Percentiles rank a stretch among this genome's conserved stretches.
These are phyloP conservation scores for Phymorhynchus buccinoides DNA, from an alignment of 1,140 invertebrate species.

Conservation along the genomic window DNA sequence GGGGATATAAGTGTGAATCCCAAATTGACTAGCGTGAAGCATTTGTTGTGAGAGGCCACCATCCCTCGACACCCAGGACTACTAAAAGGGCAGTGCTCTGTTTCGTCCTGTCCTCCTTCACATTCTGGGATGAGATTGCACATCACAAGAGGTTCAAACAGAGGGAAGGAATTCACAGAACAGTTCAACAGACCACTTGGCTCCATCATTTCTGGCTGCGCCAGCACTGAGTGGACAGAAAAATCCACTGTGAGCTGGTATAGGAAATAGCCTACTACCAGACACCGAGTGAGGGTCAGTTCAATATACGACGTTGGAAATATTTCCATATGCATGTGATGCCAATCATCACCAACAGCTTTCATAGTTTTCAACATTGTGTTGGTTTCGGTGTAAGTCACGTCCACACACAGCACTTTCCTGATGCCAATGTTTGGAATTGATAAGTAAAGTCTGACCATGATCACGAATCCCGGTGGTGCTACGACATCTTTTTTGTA, in stretches of 20 bases:
- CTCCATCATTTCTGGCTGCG: neutral
- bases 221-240: too few species aligned
- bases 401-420: too few species aligned
- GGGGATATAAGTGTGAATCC: neutral
- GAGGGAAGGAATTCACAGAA: neutral
- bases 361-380: neutral
- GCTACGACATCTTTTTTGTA: too few species aligned
- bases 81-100: slow-evolving; percentile 3
- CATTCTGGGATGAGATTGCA: slow-evolving; percentile 5
- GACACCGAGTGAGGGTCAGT: neutral
- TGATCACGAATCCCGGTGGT: too few species aligned
- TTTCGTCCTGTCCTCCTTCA: neutral
- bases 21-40: neutral
- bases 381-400: too few species aligned
- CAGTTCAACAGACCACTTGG: neutral
- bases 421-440: too few species aligned
- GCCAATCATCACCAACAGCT: neutral
- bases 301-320: neutral
- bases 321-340: neutral
- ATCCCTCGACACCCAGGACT: neutral
- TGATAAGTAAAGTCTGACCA: too few species aligned
- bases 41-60: neutral
- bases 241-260: neutral
- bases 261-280: neutral
- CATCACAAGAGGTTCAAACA: neutral